phyloP scores from a whole-genome alignment of 2,888 invertebrate species.

The Apodemia zela region DNA sequence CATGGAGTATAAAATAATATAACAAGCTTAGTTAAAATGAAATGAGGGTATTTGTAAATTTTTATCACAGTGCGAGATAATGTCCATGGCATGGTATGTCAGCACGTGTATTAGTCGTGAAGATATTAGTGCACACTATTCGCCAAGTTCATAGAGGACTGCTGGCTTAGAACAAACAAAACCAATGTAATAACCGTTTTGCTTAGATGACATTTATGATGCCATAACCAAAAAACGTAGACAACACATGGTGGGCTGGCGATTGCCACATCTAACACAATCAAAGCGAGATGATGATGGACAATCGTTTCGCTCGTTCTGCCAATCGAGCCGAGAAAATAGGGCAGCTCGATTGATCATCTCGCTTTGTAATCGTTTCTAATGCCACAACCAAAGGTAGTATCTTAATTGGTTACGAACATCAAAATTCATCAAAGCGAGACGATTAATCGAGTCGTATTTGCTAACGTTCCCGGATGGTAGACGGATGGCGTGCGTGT shows the following conservation, averaged over 20 bases:
- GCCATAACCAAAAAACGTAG: neutral
- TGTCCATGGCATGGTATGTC: constrained; percentile 13
- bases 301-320: neutral
- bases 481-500: neutral
- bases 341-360: too few species aligned
- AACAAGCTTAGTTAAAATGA: neutral
- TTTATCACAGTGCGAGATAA: constrained; percentile 16
- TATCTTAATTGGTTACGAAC: too few species aligned
- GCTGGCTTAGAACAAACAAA: neutral
- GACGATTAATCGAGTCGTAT: neutral
- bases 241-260: neutral
- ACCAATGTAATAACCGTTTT: neutral
- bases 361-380: too few species aligned
- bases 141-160: neutral
- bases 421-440: neutral
- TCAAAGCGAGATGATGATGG: neutral
- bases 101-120: constrained; percentile 15
- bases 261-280: neutral
- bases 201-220: neutral
- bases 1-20: neutral
- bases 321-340: too few species aligned
- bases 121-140: constrained; percentile 3
- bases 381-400: too few species aligned
- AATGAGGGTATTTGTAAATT: constrained; percentile 2
- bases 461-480: too few species aligned